Percentiles rank a stretch among this genome's conserved stretches.
phyloP scores from a whole-genome alignment of 2,113 vertebrate species.

The Otus sunia region DNA sequence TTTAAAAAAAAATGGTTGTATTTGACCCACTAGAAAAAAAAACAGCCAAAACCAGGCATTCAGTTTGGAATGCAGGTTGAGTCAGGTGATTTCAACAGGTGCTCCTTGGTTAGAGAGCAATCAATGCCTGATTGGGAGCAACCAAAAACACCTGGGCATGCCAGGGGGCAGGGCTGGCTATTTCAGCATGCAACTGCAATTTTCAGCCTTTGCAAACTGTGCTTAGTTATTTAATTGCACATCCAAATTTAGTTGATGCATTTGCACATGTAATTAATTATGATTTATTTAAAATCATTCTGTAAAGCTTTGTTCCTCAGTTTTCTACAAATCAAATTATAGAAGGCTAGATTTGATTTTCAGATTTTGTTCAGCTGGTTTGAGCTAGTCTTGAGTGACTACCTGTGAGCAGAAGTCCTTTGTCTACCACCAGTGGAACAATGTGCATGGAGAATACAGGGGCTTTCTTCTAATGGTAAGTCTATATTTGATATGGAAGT shows the following conservation, averaged over 20 bases:
- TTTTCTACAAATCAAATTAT: background rate
- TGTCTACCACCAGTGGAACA: background rate
- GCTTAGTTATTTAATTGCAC: background rate
- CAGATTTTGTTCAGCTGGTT: background rate
- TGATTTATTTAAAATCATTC: conserved; percentile 21
- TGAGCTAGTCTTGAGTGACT: background rate
- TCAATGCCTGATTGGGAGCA: background rate
- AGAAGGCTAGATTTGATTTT: background rate
- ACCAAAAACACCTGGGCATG: background rate
- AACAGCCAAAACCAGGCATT: accelerated
- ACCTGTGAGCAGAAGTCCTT: background rate
- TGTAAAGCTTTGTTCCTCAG: background rate
- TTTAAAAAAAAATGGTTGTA: background rate
- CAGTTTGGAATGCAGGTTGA: background rate
- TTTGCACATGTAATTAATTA: conserved; percentile 42
- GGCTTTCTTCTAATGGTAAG: background rate
- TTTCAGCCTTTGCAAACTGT: background rate
- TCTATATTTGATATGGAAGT: accelerated
- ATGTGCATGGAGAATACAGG: accelerated
- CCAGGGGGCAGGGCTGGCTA: background rate
- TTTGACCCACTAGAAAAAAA: background rate
- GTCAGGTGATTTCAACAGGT: conserved; percentile 1
- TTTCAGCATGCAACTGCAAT: background rate
- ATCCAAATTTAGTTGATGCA: background rate
- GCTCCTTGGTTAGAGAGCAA: background rate